Conservation (phyloP, 2,113 vertebrate genomes). For the Platysternon megacephalum region DNA sequence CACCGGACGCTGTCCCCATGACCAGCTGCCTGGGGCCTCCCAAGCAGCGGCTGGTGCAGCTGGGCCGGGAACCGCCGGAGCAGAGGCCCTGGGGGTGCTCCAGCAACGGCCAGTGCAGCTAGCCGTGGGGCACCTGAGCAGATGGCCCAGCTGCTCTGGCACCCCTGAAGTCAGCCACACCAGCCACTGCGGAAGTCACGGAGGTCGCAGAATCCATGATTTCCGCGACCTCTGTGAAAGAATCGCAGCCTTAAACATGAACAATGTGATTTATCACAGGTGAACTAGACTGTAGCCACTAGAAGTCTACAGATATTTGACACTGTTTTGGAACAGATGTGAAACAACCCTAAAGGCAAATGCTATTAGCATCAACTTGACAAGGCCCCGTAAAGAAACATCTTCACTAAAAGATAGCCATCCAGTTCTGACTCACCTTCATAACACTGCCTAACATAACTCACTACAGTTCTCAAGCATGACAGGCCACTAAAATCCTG, state of each 20-base stretch:
- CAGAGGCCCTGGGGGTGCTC: no score
- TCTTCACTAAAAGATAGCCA: neutral
- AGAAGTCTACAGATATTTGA: neutral
- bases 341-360: neutral
- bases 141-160: no score
- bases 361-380: neutral
- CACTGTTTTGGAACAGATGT: neutral
- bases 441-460: neutral
- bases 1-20: no score
- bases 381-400: neutral
- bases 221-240: no score
- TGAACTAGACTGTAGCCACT: neutral
- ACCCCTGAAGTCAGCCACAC: no score
- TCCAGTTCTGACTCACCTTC: neutral
- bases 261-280: neutral
- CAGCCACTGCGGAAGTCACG: no score
- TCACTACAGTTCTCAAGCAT: neutral
- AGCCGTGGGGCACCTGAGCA: no score
- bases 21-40: no score
- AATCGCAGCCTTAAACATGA: neutral
- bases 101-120: no score
- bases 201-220: no score
- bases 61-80: no score
- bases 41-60: no score
- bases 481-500: neutral